Conservation (phyloP, 2,797 vertebrate genomes). For the Mus spretus region DNA sequence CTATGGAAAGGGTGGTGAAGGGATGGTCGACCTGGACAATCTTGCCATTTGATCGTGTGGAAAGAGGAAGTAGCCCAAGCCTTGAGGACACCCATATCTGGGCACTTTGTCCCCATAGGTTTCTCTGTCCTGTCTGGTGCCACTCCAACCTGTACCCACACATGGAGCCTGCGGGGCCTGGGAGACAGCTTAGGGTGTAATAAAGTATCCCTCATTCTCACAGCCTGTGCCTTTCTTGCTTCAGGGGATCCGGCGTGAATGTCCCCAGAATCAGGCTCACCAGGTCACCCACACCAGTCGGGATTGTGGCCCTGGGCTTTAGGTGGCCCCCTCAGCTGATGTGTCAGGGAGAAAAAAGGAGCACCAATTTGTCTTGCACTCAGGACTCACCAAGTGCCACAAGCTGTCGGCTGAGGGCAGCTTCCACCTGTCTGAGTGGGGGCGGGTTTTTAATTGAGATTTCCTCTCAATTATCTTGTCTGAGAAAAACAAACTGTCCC, state of each 20-base stretch:
- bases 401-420: neutral
- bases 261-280: neutral
- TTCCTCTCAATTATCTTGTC: neutral
- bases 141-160: neutral
- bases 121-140: neutral
- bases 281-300: neutral
- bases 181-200: neutral
- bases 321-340: too few species aligned
- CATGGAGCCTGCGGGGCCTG: rapidly evolving
- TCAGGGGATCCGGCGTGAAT: neutral
- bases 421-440: neutral
- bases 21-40: neutral
- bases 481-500: constrained; percentile 32
- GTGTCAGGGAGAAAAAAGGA: too few species aligned
- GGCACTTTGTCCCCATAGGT: neutral
- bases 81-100: neutral
- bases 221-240: neutral
- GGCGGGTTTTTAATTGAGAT: neutral
- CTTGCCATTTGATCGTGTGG: neutral
- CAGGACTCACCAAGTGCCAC: rapidly evolving
- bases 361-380: neutral
- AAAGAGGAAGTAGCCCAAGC: neutral
- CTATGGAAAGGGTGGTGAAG: neutral
- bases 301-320: neutral
- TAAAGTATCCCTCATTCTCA: neutral